These are phyloP conservation scores for Callinectes sapidus DNA, from an alignment of 2,888 invertebrate genomes.

Conservation along the genomic window DNA sequence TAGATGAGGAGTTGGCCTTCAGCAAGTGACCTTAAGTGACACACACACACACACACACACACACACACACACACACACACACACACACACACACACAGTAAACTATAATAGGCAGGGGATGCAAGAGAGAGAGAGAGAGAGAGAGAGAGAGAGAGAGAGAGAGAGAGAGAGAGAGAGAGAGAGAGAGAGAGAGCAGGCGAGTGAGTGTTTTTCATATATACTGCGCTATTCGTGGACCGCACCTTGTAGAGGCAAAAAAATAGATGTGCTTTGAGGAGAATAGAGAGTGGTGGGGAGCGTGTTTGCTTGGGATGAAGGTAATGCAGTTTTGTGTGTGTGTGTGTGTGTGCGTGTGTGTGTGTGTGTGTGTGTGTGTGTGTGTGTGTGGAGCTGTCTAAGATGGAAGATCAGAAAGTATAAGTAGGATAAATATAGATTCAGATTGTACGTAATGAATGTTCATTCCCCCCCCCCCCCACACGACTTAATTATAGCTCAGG, in stretches of 20 bases:
- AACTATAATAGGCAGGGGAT: neutral
- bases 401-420: no score
- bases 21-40: neutral
- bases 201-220: constrained; percentile 24
- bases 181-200: neutral
- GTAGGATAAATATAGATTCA: no score
- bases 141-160: constrained; percentile 1
- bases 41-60: neutral
- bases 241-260: constrained; percentile 16
- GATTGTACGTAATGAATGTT: neutral
- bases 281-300: neutral
- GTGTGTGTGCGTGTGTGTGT: constrained; percentile 22
- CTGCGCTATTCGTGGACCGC: neutral
- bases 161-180: constrained; percentile 1
- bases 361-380: constrained; percentile 46
- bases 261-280: neutral
- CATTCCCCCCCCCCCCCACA: neutral
- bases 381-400: neutral
- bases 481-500: neutral
- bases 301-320: neutral
- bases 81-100: neutral
- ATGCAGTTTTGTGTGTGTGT: neutral
- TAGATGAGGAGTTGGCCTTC: neutral
- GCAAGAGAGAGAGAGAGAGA: neutral
- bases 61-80: constrained; percentile 25